These are phyloP conservation scores for Cryptotermes secundus DNA, from an alignment of 1,140 invertebrate genomes.

Conservation along the genomic window DNA sequence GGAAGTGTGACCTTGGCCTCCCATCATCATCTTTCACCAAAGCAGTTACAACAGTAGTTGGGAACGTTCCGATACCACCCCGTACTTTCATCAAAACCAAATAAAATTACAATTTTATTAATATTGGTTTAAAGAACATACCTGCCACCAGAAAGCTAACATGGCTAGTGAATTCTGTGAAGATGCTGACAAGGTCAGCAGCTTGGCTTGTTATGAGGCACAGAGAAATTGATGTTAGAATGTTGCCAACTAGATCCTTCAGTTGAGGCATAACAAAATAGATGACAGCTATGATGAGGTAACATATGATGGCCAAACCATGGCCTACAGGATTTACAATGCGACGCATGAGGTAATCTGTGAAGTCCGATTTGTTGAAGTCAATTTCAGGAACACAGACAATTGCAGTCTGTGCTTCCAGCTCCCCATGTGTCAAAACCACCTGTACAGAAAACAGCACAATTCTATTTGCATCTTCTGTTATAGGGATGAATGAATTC, in stretches of 20 bases:
- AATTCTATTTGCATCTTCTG: background rate
- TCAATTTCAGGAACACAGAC: conserved; percentile 66
- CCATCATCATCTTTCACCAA: too few relatives aligned
- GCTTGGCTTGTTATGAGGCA: conserved; percentile 73
- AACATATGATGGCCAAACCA: conserved; percentile 66
- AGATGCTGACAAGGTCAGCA: conserved; percentile 74
- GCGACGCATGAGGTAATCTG: conserved; percentile 69
- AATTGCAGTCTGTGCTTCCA: conserved; percentile 63
- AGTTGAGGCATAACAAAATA: conserved; percentile 82
- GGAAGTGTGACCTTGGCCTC: too few relatives aligned
- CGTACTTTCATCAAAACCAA: too few relatives aligned
- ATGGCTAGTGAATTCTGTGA: conserved; percentile 75
- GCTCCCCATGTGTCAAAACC: background rate
- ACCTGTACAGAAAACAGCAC: conserved; percentile 1
- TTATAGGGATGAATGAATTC: background rate
- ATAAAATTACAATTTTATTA: too few relatives aligned
- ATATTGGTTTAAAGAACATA: conserved; percentile 43
- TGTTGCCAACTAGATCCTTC: conserved; percentile 78
- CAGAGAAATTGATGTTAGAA: conserved; percentile 74
- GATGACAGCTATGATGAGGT: conserved; percentile 72
- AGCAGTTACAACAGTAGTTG: too few relatives aligned
- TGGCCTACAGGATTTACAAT: conserved; percentile 74
- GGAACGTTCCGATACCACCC: too few relatives aligned
- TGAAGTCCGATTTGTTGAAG: conserved; percentile 63
- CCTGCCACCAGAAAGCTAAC: conserved; percentile 75